phyloP scores from a whole-genome alignment of 2,113 vertebrate species.

The Fulmarus glacialis region DNA sequence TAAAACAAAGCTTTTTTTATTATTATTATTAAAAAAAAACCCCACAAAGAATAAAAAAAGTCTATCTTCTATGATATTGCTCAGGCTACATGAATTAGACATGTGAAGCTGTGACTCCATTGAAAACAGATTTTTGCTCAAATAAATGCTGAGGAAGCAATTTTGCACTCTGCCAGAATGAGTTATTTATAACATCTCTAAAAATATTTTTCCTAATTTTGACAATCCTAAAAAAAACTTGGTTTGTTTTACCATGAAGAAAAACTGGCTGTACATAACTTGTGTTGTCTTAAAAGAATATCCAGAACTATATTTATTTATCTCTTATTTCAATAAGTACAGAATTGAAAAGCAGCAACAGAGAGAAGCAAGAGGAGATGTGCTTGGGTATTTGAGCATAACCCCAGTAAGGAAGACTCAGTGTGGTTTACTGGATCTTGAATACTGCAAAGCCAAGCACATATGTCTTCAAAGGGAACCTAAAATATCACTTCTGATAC shows the following conservation, averaged over 20 bases:
- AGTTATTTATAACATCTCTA: neutral
- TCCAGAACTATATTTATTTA: neutral
- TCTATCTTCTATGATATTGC: neutral
- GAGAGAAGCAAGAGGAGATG: neutral
- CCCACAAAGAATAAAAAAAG: neutral
- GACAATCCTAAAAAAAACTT: neutral
- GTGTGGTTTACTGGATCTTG: neutral
- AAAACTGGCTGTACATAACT: neutral
- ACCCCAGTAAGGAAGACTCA: neutral
- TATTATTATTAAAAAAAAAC: neutral
- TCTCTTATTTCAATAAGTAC: neutral
- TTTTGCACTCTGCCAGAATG: slow-evolving; percentile 7
- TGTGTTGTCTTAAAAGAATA: neutral
- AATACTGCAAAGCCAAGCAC: neutral
- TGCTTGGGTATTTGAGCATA: neutral
- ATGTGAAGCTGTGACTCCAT: neutral
- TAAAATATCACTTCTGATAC: no score
- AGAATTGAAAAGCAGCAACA: neutral
- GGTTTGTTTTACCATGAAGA: neutral
- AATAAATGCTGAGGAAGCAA: slow-evolving; percentile 39
- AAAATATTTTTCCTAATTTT: slow-evolving; percentile 8
- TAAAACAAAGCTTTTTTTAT: neutral
- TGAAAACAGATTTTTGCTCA: slow-evolving; percentile 38
- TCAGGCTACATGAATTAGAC: neutral
- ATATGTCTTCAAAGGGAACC: neutral